phyloP scores from a whole-genome alignment of 2,113 vertebrate genomes.

The Campylorhamphus procurvoides region DNA sequence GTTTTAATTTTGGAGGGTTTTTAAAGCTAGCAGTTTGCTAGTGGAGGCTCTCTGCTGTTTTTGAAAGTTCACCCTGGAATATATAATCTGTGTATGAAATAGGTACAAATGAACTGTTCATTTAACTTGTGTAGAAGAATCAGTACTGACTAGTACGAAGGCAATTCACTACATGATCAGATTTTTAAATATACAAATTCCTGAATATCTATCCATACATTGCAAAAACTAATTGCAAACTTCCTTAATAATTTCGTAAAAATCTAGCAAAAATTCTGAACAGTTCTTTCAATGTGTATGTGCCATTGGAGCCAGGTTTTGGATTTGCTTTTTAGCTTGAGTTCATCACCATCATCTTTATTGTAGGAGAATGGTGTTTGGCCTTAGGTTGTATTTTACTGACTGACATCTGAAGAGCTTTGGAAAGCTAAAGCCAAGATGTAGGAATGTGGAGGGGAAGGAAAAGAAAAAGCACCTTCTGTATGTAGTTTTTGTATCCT shows the following conservation, averaged over 20 bases:
- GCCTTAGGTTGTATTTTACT: slow-evolving; percentile 21
- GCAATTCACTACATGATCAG: slow-evolving; percentile 23
- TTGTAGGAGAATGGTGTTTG: slow-evolving; percentile 2
- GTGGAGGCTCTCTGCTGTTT: slow-evolving; percentile 5
- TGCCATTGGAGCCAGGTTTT: neutral
- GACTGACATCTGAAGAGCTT: slow-evolving; percentile 36
- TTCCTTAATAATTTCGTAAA: slow-evolving; percentile 39
- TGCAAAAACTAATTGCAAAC: neutral
- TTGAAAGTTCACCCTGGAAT: neutral
- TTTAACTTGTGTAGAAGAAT: slow-evolving; percentile 44
- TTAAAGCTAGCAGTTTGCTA: neutral
- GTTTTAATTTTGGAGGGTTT: neutral
- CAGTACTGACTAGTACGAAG: slow-evolving; percentile 37
- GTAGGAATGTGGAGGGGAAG: slow-evolving; percentile 30
- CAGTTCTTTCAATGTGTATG: neutral
- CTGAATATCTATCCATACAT: neutral
- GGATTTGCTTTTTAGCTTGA: slow-evolving; percentile 7
- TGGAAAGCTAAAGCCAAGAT: slow-evolving; percentile 11
- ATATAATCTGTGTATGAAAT: neutral
- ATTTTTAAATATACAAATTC: neutral
- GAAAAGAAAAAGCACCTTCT: slow-evolving; percentile 69
- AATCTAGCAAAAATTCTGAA: neutral
- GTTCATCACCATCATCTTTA: slow-evolving; percentile 13
- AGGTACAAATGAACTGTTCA: slow-evolving; percentile 36
- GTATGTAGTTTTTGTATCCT: slow-evolving; percentile 72